Evolutionary conservation across 2,888 invertebrate genomes (phyloP).

Genomic region (Eupithecia subumbrata): DNA sequence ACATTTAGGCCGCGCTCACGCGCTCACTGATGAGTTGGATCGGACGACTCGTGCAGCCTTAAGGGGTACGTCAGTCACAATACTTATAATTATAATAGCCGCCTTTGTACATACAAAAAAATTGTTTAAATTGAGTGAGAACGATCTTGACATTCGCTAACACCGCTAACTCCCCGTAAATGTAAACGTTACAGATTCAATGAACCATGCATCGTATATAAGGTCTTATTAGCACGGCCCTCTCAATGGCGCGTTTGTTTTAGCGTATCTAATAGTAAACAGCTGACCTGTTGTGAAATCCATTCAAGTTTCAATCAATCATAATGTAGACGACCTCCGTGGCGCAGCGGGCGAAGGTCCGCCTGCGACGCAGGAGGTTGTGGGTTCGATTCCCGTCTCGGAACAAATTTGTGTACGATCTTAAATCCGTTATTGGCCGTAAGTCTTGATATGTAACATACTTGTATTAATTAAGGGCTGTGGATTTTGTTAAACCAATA

Average conservation of each 20-base stretch:
- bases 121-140: background rate
- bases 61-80: background rate
- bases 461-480: too few species aligned
- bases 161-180: slow-evolving; percentile 58
- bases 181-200: slow-evolving; percentile 50
- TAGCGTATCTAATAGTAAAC: slow-evolving; percentile 24
- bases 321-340: too few species aligned
- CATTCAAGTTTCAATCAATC: slow-evolving; percentile 45
- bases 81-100: background rate
- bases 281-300: slow-evolving; percentile 50
- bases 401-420: too few species aligned
- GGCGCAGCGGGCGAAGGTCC: too few species aligned
- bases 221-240: slow-evolving; percentile 67
- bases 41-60: too few species aligned
- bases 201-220: slow-evolving; percentile 53
- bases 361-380: too few species aligned
- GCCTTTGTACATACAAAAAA: background rate
- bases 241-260: slow-evolving; percentile 39
- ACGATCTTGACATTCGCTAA: slow-evolving; percentile 51
- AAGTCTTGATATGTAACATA: too few species aligned
- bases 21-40: too few species aligned
- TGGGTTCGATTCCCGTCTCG: too few species aligned
- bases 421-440: too few species aligned
- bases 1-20: too few species aligned
- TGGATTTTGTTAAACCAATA: too few species aligned